A percentile compares a stretch with the other conserved stretches of the same genome.
Evolutionary conservation across 2,888 invertebrate genomes (phyloP).

Genomic region (Dasypolia templi): DNA sequence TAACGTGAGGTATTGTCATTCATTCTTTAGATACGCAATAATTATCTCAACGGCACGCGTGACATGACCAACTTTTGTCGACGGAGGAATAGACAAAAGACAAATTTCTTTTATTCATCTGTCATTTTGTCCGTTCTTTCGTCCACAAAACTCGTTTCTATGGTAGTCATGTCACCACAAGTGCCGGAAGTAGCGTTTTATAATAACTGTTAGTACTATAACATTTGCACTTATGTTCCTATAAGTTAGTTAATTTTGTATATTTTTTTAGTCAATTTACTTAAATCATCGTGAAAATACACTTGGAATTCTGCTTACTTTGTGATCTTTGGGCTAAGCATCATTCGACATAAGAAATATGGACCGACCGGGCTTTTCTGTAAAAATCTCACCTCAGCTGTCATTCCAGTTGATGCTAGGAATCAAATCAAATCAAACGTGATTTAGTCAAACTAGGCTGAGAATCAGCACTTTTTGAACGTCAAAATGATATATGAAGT

Average conservation of each 20-base stretch:
- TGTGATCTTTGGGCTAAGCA: background rate
- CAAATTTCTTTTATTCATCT: no score
- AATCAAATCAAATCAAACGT: no score
- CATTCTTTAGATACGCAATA: background rate
- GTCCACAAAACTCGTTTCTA: no score
- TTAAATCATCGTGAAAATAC: background rate
- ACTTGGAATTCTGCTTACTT: slow-evolving; percentile 1
- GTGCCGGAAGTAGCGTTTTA: background rate
- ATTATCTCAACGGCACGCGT: background rate
- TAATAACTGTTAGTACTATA: slow-evolving; percentile 13
- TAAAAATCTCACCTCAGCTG: background rate
- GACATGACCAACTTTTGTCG: no score
- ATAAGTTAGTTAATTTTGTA: slow-evolving; percentile 46
- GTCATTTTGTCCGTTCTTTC: no score
- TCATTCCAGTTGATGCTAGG: background rate
- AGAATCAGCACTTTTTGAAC: no score
- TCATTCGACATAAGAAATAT: background rate
- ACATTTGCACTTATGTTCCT: slow-evolving; percentile 56
- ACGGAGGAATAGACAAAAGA: no score
- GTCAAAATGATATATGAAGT: no score
- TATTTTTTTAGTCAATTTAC: slow-evolving; percentile 37
- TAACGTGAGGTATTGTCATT: background rate
- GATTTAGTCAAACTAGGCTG: no score
- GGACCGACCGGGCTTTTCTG: background rate
- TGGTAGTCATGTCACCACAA: no score